Evolutionary conservation across 1,140 invertebrate species (phyloP), one percentile per base, ranked within the genome.

Genomic region (Mercenaria mercenaria): DNA sequence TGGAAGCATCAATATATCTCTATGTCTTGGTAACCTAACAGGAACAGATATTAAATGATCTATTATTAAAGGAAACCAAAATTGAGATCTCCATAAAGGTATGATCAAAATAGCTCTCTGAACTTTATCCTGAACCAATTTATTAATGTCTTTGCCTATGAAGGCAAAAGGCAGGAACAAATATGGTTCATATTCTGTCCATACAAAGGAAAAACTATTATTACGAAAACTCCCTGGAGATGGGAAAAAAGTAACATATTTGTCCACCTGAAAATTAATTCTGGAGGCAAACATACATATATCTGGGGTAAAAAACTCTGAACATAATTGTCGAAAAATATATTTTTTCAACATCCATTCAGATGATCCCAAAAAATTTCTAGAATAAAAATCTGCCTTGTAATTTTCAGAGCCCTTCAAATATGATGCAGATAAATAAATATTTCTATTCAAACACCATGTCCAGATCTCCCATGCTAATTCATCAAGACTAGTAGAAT

Each of bases 361-460:
- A 41, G 47, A 23, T 39, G 41, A 67, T 59, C 61, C 76, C 67
- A 23, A 39, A 84, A 90, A 69, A 80, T 79, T 50, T 52, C 90
- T 69, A 47, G 47, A 74, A 34, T 20, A 56, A 61, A 72, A 84
- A 84, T 86, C 77, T 69, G 89, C 84, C 39, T 26, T 69, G 77
- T 10, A 52, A 13, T 52, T 52, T n/a, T n/a, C n/a, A 8, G n/a
- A n/a, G 61, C 87, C 87, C 69, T 67, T 79, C 13, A 89, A 29
- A 76, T 85, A 61, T 52, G 80, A 67, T 1, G 88, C n/a, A 52
- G 13, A 87, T 8, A 90, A 79, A 0, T 13, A 8, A 64, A 64
- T n/a, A 13, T 88, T 82, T 56, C 82, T 91, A 20, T 88, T 37
- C 11, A 79, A 37, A 77, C 87, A 91, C 61, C 74, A 89, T 23